phyloP scores from a whole-genome alignment of 2,888 invertebrate genomes.

The Ctenicera cuprea region DNA sequence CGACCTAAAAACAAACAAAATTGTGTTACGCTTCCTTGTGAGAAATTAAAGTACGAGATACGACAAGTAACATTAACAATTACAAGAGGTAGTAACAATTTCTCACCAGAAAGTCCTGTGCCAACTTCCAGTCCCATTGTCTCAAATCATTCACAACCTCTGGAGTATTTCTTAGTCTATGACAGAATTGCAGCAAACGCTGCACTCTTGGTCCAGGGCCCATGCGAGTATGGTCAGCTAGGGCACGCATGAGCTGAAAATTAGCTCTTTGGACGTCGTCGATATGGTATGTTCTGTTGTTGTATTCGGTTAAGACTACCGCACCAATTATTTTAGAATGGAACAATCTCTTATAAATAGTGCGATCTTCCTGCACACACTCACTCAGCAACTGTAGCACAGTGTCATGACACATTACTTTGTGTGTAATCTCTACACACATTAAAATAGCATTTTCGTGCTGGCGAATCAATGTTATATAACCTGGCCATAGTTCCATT shows the following conservation, averaged over 20 bases:
- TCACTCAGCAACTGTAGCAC: slow-evolving; percentile 79
- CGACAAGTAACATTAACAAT: neutral
- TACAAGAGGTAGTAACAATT: no score
- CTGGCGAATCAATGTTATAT: slow-evolving; percentile 88
- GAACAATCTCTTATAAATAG: slow-evolving; percentile 74
- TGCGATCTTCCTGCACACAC: slow-evolving; percentile 70
- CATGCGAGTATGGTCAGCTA: slow-evolving; percentile 85
- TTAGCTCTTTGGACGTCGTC: slow-evolving; percentile 76
- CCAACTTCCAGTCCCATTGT: slow-evolving; percentile 85
- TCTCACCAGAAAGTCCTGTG: slow-evolving; percentile 76
- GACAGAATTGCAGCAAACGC: slow-evolving; percentile 81
- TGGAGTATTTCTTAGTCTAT: slow-evolving; percentile 74
- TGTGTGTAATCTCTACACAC: slow-evolving; percentile 87
- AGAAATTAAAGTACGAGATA: no score
- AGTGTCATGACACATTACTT: slow-evolving; percentile 87
- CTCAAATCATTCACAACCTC: slow-evolving; percentile 77
- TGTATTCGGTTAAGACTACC: slow-evolving; percentile 85
- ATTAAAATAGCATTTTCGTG: slow-evolving; percentile 86
- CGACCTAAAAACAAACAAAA: slow-evolving; percentile 74
- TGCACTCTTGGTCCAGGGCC: slow-evolving; percentile 80
- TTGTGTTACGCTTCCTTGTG: no score
- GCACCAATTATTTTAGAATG: slow-evolving; percentile 76
- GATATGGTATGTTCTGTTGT: slow-evolving; percentile 83
- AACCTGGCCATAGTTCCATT: slow-evolving; percentile 89
- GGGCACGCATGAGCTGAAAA: slow-evolving; percentile 79